Percentiles rank a stretch among this genome's conserved stretches.
Conservation (phyloP, 2,888 invertebrate species). For the Catocala sponsa region DNA sequence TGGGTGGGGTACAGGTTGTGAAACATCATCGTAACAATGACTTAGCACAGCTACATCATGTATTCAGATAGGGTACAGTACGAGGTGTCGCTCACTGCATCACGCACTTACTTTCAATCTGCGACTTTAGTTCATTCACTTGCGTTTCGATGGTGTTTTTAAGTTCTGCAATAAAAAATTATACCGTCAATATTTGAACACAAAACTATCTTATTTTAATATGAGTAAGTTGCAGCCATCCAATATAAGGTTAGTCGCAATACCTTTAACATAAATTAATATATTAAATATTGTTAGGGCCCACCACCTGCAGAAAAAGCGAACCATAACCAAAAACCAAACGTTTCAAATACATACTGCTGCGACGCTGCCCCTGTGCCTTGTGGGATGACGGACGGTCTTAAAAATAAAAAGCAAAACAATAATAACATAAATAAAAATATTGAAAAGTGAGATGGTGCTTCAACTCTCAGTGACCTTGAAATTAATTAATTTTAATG, state of each 20-base stretch:
- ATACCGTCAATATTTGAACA: neutral
- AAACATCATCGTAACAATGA: conserved; percentile 76
- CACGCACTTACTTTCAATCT: conserved; percentile 98
- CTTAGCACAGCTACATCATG: conserved; percentile 86
- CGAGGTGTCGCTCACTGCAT: conserved; percentile 92
- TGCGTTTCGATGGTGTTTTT: conserved; percentile 99
- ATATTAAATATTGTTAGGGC: neutral
- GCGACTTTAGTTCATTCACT: conserved; percentile 98
- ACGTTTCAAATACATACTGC: conserved; percentile 23
- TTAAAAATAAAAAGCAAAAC: conserved; percentile 14
- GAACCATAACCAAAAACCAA: conserved; percentile 12
- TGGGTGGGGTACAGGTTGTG: conserved; percentile 54
- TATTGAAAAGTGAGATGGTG: neutral
- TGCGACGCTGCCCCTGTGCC: conserved; percentile 11
- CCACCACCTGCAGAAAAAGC: conserved; percentile 16
- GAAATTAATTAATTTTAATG: no score
- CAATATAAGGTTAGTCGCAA: no score
- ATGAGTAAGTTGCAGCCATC: no score
- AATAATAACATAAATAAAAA: conserved; percentile 2
- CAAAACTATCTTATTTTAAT: no score
- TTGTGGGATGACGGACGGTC: conserved; percentile 12
- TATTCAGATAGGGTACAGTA: conserved; percentile 65
- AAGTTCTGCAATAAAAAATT: conserved; percentile 92
- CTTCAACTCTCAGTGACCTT: neutral
- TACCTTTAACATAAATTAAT: neutral